A percentile compares a stretch with the other conserved stretches of the same genome.
phyloP scores from a whole-genome alignment of 2,888 invertebrate species.

The Athalia rosae region DNA sequence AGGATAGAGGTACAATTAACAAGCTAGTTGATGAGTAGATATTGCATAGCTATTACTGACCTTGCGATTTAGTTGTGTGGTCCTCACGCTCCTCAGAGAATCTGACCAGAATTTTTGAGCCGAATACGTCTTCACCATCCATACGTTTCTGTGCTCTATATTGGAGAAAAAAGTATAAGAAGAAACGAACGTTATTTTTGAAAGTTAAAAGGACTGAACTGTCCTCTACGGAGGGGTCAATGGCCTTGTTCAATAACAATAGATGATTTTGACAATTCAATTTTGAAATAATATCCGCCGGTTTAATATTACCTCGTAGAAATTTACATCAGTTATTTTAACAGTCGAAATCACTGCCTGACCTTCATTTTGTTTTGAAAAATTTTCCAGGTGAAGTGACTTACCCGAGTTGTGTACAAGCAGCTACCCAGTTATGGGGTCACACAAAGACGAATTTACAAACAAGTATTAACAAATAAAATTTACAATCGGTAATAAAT shows the following conservation, averaged over 20 bases:
- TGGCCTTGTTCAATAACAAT: constrained; percentile 42
- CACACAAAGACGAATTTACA: constrained; percentile 38
- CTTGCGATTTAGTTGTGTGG: constrained; percentile 61
- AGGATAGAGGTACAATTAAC: neutral
- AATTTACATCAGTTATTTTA: constrained; percentile 16
- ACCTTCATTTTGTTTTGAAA: constrained; percentile 33
- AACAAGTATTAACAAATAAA: constrained; percentile 46
- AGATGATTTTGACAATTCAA: constrained; percentile 23
- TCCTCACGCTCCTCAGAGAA: constrained; percentile 69
- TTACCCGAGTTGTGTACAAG: constrained; percentile 45
- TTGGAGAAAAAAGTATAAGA: constrained; percentile 59
- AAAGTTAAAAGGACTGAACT: constrained; percentile 53
- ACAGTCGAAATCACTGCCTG: constrained; percentile 11
- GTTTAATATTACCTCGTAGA: neutral
- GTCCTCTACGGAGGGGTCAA: constrained; percentile 31
- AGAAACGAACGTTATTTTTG: constrained; percentile 45
- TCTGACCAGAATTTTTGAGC: constrained; percentile 80
- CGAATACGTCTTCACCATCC: constrained; percentile 89
- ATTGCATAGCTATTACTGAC: constrained; percentile 54
- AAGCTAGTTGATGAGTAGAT: neutral
- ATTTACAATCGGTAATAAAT: constrained; percentile 45
- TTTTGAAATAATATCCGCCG: neutral
- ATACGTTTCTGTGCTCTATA: constrained; percentile 87
- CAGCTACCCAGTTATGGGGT: constrained; percentile 40
- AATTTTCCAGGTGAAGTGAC: constrained; percentile 16